Percentiles rank a stretch among this genome's conserved stretches.
Evolutionary conservation across 2,888 invertebrate genomes (phyloP).

Genomic region (Dusona sp.): DNA sequence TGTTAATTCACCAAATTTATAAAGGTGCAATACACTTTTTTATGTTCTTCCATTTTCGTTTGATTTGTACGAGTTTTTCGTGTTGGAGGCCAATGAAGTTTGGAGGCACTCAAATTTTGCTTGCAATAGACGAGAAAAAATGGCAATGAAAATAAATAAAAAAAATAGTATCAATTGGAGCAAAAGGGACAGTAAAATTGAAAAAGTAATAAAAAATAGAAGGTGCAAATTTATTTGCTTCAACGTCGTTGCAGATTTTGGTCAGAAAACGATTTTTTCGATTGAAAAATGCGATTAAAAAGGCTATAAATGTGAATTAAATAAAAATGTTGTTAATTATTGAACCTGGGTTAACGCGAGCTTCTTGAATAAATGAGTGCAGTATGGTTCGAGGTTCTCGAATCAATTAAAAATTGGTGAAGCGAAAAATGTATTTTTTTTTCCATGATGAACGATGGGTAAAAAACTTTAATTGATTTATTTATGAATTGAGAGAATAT

Average conservation of each 20-base stretch:
- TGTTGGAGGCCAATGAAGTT: too few species aligned
- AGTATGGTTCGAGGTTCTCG: background rate
- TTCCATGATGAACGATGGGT: background rate
- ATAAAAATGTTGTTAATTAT: background rate
- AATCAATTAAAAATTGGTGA: background rate
- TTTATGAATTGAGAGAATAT: background rate
- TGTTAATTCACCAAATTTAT: too few species aligned
- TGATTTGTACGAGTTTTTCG: too few species aligned
- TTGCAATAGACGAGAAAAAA: too few species aligned
- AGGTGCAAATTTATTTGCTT: background rate
- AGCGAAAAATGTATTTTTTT: background rate
- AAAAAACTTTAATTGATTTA: background rate
- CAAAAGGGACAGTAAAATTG: background rate
- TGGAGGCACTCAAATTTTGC: too few species aligned
- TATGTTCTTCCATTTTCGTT: too few species aligned
- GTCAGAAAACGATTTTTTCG: background rate
- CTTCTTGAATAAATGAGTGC: background rate
- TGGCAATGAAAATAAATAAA: too few species aligned
- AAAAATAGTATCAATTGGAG: background rate
- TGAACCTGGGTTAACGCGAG: background rate
- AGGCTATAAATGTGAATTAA: background rate
- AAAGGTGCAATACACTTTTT: too few species aligned
- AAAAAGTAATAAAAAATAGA: background rate
- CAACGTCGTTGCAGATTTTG: too few species aligned
- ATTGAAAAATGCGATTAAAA: background rate